A percentile compares a stretch with the other conserved stretches of the same genome.
Evolutionary conservation across 2,113 vertebrate genomes (phyloP).

Genomic region (Gadus macrocephalus): DNA sequence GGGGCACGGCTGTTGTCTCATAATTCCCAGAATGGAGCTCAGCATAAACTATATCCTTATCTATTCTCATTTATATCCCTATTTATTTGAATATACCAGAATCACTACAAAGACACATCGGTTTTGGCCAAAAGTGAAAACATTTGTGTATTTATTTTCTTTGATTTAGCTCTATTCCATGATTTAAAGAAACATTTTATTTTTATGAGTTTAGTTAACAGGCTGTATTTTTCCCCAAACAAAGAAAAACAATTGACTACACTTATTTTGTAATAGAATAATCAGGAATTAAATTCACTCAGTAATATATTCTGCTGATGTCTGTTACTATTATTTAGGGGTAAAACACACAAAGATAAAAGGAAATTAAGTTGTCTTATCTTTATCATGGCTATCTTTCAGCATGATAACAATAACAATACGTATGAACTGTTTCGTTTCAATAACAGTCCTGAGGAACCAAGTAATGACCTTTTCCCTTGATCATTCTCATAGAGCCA

Average conservation of each 20-base stretch:
- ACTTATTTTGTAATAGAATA: not conserved
- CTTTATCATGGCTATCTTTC: conserved; percentile 50
- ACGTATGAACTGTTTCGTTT: conserved; percentile 54
- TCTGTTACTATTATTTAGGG: conserved; percentile 35
- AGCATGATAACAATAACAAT: conserved; percentile 62
- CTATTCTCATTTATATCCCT: conserved; percentile 62
- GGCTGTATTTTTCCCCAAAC: conserved; percentile 9
- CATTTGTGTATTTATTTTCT: conserved; percentile 10
- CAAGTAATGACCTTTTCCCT: conserved; percentile 67
- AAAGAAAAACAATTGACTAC: not conserved
- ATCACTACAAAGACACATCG: conserved; percentile 48
- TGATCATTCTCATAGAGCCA: conserved; percentile 66
- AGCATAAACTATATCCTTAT: conserved; percentile 57
- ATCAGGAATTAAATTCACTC: conserved; percentile 24
- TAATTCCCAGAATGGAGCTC: conserved; percentile 71
- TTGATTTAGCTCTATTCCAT: conserved; percentile 7
- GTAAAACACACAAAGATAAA: conserved; percentile 49
- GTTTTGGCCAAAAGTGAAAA: conserved; percentile 30
- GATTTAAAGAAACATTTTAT: not conserved
- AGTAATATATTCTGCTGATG: conserved; percentile 16
- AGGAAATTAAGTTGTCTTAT: conserved; percentile 34
- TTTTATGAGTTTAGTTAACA: not conserved
- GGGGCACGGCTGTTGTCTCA: conserved; percentile 59
- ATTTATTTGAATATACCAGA: conserved; percentile 59
- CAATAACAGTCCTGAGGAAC: conserved; percentile 60